Conservation (phyloP, 2,888 invertebrate genomes). For the Euzetes globulus region DNA sequence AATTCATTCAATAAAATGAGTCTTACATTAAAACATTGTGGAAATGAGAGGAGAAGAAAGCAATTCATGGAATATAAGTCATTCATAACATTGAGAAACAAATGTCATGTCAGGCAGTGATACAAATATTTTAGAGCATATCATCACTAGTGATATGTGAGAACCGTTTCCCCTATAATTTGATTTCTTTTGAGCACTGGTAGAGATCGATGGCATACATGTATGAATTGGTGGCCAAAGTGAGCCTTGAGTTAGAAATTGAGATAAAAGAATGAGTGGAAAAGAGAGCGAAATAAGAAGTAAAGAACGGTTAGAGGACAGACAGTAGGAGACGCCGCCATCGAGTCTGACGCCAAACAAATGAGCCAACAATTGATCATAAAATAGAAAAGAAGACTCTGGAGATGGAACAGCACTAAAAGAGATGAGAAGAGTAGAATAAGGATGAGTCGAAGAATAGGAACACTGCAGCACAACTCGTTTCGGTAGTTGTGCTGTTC, state of each 20-base stretch:
- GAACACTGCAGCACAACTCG: not conserved
- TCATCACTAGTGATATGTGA: no score
- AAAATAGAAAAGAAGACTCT: not conserved
- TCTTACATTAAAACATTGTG: not conserved
- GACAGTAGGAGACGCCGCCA: not conserved
- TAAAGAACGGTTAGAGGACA: slow-evolving; percentile 3
- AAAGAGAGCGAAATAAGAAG: not conserved
- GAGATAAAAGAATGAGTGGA: not conserved
- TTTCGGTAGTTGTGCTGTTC: not conserved
- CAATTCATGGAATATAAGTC: no score
- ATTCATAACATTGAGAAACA: no score
- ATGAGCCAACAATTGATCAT: slow-evolving; percentile 3
- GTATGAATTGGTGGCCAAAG: not conserved
- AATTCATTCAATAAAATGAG: not conserved
- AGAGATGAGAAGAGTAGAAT: not conserved
- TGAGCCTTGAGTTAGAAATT: not conserved
- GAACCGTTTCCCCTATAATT: no score
- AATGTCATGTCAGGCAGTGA: no score
- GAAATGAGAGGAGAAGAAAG: no score
- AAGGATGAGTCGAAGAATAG: not conserved
- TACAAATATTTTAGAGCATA: no score
- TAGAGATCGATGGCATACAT: not conserved
- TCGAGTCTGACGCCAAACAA: slow-evolving; percentile 11
- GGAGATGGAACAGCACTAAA: not conserved
- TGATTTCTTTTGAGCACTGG: no score